phyloP scores from a whole-genome alignment of 2,113 vertebrate genomes.

The Protobothrops flavoviridis region DNA sequence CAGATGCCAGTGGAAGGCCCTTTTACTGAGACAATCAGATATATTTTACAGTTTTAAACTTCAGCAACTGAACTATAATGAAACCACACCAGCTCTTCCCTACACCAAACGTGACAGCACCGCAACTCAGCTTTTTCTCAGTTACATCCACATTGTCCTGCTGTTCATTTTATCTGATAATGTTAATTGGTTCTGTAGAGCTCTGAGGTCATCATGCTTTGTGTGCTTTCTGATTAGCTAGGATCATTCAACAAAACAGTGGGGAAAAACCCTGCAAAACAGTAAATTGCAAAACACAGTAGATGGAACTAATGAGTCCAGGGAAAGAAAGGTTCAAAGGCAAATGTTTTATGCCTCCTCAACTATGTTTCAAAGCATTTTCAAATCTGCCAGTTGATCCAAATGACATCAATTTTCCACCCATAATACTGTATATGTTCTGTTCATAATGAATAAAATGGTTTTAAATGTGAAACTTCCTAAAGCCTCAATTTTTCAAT shows the following conservation, averaged over 20 bases:
- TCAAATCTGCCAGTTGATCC: not conserved
- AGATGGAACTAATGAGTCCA: not conserved
- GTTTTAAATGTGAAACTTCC: not conserved
- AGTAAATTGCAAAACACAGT: not conserved
- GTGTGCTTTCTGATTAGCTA: not conserved
- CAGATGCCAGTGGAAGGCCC: not conserved
- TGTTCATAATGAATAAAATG: not conserved
- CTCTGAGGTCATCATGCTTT: not conserved
- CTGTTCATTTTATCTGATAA: not conserved
- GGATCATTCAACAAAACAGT: not conserved
- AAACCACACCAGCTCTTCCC: not conserved
- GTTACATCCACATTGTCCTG: not conserved
- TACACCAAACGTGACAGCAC: not conserved
- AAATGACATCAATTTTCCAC: not conserved
- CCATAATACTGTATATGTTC: not conserved
- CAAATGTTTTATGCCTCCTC: not conserved
- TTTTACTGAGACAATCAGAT: not conserved
- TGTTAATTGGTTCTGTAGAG: not conserved
- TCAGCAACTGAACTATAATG: not conserved
- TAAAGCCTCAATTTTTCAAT: not conserved
- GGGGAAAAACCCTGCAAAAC: not conserved
- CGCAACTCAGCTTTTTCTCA: not conserved
- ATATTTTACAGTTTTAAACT: not conserved
- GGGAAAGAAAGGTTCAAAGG: not conserved
- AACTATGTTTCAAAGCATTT: not conserved